Base-by-base conservation (phyloP, 2,797 vertebrate species). In the Brachyalestes nurse region DNA sequence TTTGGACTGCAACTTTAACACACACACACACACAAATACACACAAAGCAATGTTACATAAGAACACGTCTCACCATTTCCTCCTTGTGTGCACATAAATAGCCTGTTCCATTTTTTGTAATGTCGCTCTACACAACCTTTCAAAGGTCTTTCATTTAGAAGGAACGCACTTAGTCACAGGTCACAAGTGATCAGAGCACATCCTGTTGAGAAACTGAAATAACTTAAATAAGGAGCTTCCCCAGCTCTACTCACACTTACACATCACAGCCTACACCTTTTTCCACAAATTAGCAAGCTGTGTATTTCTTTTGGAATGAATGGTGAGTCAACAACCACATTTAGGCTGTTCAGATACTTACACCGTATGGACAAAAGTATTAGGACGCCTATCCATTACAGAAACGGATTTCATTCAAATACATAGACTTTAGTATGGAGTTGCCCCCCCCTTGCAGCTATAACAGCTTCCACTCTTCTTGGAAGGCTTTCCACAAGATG, bases 151-250 rank as follows among this genome's bases (percentile, higher is more conserved):
- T 12, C 23, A 42, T 21, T 70, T 67, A 53, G 28, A 57, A 23
- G 64, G 70, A 60, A 28, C 25, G 0, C 2, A 65, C 61, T 74
- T 78, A 45, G 23, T 65, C 34, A 65, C 17, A 17, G 12, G n/a
- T 66, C 51, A 67, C 64, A 47, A 42, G 16, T 62, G 23, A 74
- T 40, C 53, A 75, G 2, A 72, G 69, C 66, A 49, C 47, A 51
- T 71, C 69, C 47, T 14, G 21, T 71, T 71, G 6, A 28, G 17
- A 40, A 55, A 12, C 21, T 72, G 38, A 55, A 55, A 65, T 40
- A 65, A 45, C 34, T 34, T 34, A 34, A 34, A 34, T 34, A 34
- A 34, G 57, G 16, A 66, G 19, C 16, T 12, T 4, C 13, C 14
- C 21, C 61, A 8, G 45, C 7, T 38, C 61, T 34, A 64, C 61